These are phyloP conservation scores for Bradynema listronoti DNA, from an alignment of 1,140 invertebrate genomes.

Conservation along the genomic window DNA sequence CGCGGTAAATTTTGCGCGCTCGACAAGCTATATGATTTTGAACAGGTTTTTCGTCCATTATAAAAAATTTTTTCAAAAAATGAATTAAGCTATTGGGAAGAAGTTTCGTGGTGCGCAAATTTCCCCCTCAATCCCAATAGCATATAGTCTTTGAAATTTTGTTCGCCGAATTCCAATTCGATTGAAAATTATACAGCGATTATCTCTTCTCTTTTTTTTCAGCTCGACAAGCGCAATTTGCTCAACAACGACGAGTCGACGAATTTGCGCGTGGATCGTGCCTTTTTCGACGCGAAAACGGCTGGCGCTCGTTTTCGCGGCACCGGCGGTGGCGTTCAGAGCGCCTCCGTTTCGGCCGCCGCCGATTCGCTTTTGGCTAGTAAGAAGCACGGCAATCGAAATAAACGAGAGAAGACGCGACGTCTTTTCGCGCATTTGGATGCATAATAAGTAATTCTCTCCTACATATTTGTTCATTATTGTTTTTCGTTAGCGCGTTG, in stretches of 20 bases:
- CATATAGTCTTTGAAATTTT: no score
- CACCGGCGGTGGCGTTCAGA: neutral
- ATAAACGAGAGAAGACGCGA: conserved; percentile 30
- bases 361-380: neutral
- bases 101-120: no score
- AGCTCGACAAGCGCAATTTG: conserved; percentile 34
- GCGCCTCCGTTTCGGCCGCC: neutral
- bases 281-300: conserved; percentile 61
- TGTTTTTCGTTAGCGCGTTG: neutral
- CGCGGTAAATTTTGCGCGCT: no score
- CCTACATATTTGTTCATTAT: neutral
- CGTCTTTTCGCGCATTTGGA: conserved; percentile 25
- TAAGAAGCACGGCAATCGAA: conserved; percentile 24
- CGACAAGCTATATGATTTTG: no score
- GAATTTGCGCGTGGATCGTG: conserved; percentile 51
- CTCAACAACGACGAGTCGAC: conserved; percentile 17
- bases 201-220: no score
- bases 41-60: no score
- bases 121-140: no score
- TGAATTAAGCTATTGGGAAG: no score
- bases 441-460: conserved; percentile 10
- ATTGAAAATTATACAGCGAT: no score
- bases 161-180: no score
- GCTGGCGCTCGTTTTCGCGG: conserved; percentile 58
- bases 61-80: no score